Evolutionary conservation across 1,140 invertebrate species (phyloP).

Genomic region (Glossosoma conforme): DNA sequence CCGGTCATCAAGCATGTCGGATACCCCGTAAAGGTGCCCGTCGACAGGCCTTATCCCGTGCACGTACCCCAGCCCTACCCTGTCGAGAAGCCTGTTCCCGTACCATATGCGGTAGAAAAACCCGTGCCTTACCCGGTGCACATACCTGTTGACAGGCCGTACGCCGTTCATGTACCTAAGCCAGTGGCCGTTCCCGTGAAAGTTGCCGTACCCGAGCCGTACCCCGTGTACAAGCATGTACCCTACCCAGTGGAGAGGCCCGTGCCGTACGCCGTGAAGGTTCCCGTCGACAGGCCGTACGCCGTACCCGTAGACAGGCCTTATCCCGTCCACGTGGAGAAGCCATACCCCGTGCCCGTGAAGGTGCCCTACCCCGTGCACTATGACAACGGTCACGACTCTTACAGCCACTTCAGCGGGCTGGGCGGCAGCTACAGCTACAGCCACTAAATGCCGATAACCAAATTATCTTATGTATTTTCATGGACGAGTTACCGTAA

Average conservation of each 20-base stretch:
- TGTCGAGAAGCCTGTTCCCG: constrained; percentile 54
- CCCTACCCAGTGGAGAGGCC: constrained; percentile 60
- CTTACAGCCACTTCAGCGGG: constrained; percentile 32
- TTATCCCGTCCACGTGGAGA: constrained; percentile 48
- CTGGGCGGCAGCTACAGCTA: constrained; percentile 43
- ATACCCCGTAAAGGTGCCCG: constrained; percentile 51
- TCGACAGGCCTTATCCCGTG: constrained; percentile 58
- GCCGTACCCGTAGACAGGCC: constrained; percentile 51
- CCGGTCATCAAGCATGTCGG: constrained; percentile 52
- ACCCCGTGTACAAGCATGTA: constrained; percentile 54
- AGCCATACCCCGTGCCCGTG: constrained; percentile 53
- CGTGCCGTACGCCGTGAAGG: constrained; percentile 58
- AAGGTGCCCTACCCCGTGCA: constrained; percentile 49
- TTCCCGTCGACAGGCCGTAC: constrained; percentile 55
- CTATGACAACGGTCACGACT: constrained; percentile 33
- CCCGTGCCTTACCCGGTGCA: constrained; percentile 58
- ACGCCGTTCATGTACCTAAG: constrained; percentile 50
- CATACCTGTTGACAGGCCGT: constrained; percentile 52
- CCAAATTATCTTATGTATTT: constrained; percentile 15
- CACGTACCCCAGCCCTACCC: constrained; percentile 58
- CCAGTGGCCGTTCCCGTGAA: constrained; percentile 53
- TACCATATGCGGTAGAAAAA: constrained; percentile 53
- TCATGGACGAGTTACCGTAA: constrained; percentile 7
- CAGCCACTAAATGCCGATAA: constrained; percentile 39
- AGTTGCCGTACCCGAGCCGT: constrained; percentile 52